Evolutionary conservation across 2,797 vertebrate genomes (phyloP).

Genomic region (Molossus molossus): DNA sequence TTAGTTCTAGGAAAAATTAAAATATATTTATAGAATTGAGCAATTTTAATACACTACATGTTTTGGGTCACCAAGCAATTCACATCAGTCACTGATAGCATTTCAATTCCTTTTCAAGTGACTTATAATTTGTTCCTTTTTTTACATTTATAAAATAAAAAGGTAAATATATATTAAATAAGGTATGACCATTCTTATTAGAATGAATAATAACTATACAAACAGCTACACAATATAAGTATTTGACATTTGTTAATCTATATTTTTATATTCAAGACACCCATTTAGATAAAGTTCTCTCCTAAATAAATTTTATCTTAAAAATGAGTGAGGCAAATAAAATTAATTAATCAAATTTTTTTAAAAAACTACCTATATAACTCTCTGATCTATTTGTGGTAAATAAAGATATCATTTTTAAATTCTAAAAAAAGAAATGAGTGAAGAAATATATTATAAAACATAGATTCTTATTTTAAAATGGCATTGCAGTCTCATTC

Average conservation of each 20-base stretch:
- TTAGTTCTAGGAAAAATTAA: conserved; percentile 25
- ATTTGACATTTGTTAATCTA: neutral
- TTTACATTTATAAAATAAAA: neutral
- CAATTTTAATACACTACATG: neutral
- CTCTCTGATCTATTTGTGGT: too few species aligned
- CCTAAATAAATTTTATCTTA: conserved; percentile 33
- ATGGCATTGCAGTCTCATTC: neutral
- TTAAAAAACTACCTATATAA: too few species aligned
- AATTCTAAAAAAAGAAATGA: neutral
- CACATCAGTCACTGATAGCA: neutral
- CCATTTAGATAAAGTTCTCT: neutral
- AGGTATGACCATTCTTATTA: neutral
- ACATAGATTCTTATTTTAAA: conserved; percentile 26
- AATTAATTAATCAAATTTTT: too few species aligned
- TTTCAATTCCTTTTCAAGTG: neutral
- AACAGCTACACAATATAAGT: neutral
- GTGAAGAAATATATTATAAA: neutral
- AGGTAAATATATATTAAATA: neutral
- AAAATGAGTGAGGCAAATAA: neutral
- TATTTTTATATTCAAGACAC: conserved; percentile 20
- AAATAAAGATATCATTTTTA: too few species aligned
- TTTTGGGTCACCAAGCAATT: neutral
- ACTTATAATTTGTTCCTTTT: neutral
- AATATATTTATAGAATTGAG: neutral
- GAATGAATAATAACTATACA: neutral